A percentile compares a stretch with the other conserved stretches of the same genome.
Conservation (phyloP, 2,113 vertebrate species). For the Pungitius pungitius region DNA sequence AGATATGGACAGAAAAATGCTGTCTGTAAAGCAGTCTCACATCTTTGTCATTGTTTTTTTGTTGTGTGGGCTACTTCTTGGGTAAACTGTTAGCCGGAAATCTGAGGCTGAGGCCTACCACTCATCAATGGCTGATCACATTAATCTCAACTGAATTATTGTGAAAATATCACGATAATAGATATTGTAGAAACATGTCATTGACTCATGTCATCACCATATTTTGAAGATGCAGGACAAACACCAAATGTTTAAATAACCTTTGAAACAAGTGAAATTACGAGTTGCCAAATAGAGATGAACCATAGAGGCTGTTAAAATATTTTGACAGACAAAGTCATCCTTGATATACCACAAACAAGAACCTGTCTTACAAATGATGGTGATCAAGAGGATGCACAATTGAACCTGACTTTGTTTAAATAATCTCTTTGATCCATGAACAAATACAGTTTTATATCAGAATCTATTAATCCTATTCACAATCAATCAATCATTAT, state of each 20-base stretch:
- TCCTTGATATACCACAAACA: slow-evolving; percentile 8
- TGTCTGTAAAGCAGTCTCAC: not conserved
- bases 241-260: too few species aligned
- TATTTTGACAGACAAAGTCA: slow-evolving; percentile 5
- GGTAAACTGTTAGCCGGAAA: not conserved
- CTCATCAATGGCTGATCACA: not conserved
- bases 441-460: not conserved
- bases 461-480: not conserved
- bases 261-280: not conserved
- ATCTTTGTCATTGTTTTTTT: not conserved
- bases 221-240: too few species aligned
- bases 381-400: not conserved
- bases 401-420: not conserved
- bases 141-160: not conserved
- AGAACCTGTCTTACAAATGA: not conserved
- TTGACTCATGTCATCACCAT: too few species aligned
- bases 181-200: too few species aligned
- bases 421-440: not conserved
- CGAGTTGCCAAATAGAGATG: not conserved
- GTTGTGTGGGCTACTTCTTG: not conserved
- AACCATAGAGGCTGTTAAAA: not conserved
- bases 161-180: too few species aligned
- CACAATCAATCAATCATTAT: not conserved
- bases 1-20: not conserved
- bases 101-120: not conserved